Conservation (phyloP, 1,140 invertebrate species). For the Oreohelix idahoensis region DNA sequence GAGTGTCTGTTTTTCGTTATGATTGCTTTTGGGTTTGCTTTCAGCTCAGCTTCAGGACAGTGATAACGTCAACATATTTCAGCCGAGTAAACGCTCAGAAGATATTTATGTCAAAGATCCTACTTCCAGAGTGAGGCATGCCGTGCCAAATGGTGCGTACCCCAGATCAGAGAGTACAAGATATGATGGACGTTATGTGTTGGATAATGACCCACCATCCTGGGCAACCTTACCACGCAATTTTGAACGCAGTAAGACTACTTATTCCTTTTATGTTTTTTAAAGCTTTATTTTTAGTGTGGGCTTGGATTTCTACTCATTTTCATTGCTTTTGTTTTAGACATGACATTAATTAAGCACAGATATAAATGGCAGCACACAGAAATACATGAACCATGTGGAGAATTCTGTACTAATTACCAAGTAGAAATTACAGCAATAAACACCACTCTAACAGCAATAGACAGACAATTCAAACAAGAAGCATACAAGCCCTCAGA, state of each 20-base stretch:
- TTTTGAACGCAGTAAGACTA: slow-evolving; percentile 42
- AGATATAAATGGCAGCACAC: too few species aligned
- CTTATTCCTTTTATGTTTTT: background rate
- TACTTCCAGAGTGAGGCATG: slow-evolving; percentile 3
- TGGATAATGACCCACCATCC: slow-evolving; percentile 78
- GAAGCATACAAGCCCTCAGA: too few species aligned
- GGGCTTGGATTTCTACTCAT: too few species aligned
- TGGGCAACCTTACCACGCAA: slow-evolving; percentile 84
- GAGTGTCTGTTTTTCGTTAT: background rate
- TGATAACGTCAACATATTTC: slow-evolving; percentile 62
- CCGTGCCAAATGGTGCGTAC: slow-evolving; percentile 55
- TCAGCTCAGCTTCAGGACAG: slow-evolving; percentile 1
- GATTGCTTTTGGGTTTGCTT: background rate
- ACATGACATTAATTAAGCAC: too few species aligned
- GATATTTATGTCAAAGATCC: slow-evolving; percentile 50
- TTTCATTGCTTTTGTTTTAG: too few species aligned
- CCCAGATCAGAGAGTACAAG: slow-evolving; percentile 52
- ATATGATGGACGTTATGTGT: slow-evolving; percentile 73
- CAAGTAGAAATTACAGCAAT: too few species aligned
- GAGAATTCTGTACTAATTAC: too few species aligned
- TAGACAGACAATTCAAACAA: too few species aligned
- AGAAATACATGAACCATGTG: too few species aligned
- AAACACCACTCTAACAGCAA: too few species aligned
- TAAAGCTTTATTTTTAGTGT: too few species aligned
- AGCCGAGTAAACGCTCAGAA: slow-evolving; percentile 51